A percentile compares a stretch with the other conserved stretches of the same genome.
Conservation (phyloP, 2,888 invertebrate species). For the Nemotelus nigrinus region DNA sequence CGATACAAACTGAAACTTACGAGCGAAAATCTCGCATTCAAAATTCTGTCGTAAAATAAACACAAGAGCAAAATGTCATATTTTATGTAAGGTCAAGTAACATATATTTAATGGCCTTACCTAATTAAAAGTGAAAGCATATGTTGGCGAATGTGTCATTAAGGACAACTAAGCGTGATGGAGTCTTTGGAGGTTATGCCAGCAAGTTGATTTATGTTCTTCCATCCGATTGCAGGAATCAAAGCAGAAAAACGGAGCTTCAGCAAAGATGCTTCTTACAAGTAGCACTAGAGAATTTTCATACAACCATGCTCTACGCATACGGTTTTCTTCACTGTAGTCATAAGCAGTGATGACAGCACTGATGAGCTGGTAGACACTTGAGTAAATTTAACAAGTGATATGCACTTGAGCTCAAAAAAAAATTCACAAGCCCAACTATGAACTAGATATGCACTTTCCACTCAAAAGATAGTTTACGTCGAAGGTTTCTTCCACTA, state of each 20-base stretch:
- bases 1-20: conserved; percentile 1
- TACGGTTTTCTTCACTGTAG: background rate
- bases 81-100: background rate
- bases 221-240: background rate
- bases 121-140: conserved; percentile 39
- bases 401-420: conserved; percentile 8
- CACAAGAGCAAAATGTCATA: background rate
- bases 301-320: background rate
- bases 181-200: conserved; percentile 7
- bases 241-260: background rate
- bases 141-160: conserved; percentile 18
- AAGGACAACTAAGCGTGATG: background rate
- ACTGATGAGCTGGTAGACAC: conserved; percentile 24
- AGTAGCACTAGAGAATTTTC: background rate
- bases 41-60: background rate
- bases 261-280: conserved; percentile 1
- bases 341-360: background rate
- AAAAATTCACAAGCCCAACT: background rate
- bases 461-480: no score
- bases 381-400: conserved; percentile 21
- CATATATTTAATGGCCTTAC: conserved; percentile 11
- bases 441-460: background rate
- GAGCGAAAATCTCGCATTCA: background rate
- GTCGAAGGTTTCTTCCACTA: no score
- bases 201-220: no score